Evolutionary conservation across 2,797 vertebrate species (phyloP), one percentile per base, ranked within the genome.

Genomic region (Myiotriccus ornatus): DNA sequence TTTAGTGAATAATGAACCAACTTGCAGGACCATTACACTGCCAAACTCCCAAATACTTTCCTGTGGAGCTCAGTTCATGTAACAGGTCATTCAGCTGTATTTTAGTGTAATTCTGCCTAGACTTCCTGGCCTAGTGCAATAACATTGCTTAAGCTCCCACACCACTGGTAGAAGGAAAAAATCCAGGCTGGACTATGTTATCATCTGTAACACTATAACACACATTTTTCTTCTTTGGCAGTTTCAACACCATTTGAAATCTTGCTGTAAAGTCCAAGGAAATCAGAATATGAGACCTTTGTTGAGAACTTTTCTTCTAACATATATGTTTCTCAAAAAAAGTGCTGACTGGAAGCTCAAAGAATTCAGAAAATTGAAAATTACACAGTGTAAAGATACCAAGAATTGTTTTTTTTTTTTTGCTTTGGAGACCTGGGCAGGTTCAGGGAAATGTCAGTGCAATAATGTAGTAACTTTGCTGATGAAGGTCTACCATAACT

Each of bases 241-340:
- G 73, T 65, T 95, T 90, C 35, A 84, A 84, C 8, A 27, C 47
- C 88, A 92, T 95, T 97, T 94, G 82, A 96, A 97, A 79, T 91
- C 94, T 89, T 84, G 75, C 27, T 93, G 39, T 64, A 67, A 97
- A 95, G 84, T 97, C 96, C 97, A 98, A 97, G 87, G 87, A 98
- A 97, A 98, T 97, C 96, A 97, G 94, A 98, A 98, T 95, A 97
- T 94, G 94, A 98, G 95, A 95, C 83, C 65, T 94, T 59, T 57
- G 69, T 92, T 52, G 84, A 98, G 93, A 95, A 95, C 89, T 95
- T 97, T 97, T 96, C 86, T 94, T 96, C 95, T 95, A 90, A 97
- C 89, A 97, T 94, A 96, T 15, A 93, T 67, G 87, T 93, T 97
- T 97, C 83, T 94, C 49, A 70, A 96, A 92, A 62, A 95, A 96